phyloP scores from a whole-genome alignment of 2,888 invertebrate genomes.

The Toxonevra muliebris region DNA sequence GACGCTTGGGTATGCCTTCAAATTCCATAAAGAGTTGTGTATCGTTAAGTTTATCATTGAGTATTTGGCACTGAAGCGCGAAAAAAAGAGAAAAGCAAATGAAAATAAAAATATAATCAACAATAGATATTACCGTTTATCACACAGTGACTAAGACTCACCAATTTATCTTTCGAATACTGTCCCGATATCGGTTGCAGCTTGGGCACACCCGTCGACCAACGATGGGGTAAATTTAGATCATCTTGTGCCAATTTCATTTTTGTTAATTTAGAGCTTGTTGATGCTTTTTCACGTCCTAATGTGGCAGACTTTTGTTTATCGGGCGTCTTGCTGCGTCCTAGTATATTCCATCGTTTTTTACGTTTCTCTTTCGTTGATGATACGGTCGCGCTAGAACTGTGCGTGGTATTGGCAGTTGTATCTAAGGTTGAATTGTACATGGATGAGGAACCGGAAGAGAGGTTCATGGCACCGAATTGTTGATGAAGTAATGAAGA shows the following conservation, averaged over 20 bases:
- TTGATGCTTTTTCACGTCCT: slow-evolving; percentile 70
- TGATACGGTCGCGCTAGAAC: slow-evolving; percentile 51
- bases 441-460: slow-evolving; percentile 58
- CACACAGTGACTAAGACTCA: slow-evolving; percentile 65
- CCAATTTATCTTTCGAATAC: slow-evolving; percentile 83
- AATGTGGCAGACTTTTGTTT: slow-evolving; percentile 74
- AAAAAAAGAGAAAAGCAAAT: not conserved
- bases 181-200: slow-evolving; percentile 78
- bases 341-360: slow-evolving; percentile 76
- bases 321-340: slow-evolving; percentile 70
- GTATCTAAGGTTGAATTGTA: slow-evolving; percentile 60
- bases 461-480: slow-evolving; percentile 59
- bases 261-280: slow-evolving; percentile 60
- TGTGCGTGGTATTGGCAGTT: slow-evolving; percentile 35
- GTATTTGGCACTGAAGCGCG: slow-evolving; percentile 66
- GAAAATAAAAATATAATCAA: too few relatives aligned
- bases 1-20: slow-evolving; percentile 82
- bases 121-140: too few relatives aligned
- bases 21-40: slow-evolving; percentile 84
- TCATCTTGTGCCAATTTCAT: slow-evolving; percentile 61
- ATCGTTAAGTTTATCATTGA: slow-evolving; percentile 76
- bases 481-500: slow-evolving; percentile 47
- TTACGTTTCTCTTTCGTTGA: slow-evolving; percentile 69
- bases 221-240: slow-evolving; percentile 71
- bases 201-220: slow-evolving; percentile 78